phyloP scores from a whole-genome alignment of 2,797 vertebrate species.

The Valencia hispanica region DNA sequence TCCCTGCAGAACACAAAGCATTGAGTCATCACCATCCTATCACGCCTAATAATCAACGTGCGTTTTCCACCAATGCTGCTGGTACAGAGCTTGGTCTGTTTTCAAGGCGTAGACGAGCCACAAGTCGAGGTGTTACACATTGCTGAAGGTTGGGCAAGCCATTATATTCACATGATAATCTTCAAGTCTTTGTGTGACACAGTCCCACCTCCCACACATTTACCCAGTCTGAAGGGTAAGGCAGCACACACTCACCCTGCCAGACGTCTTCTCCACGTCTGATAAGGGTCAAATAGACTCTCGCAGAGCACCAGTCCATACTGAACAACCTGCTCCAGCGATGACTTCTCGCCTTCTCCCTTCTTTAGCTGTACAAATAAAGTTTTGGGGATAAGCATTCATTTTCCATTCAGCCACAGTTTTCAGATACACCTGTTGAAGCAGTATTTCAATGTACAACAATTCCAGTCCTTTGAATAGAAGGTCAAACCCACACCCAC shows the following conservation, averaged over 20 bases:
- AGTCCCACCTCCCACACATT: slow-evolving; percentile 59
- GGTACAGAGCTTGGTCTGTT: slow-evolving; percentile 26
- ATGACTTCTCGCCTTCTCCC: slow-evolving; percentile 55
- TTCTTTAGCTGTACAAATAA: slow-evolving; percentile 82
- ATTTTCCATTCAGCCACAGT: slow-evolving; percentile 9
- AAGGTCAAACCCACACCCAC: slow-evolving; percentile 38
- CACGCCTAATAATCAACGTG: slow-evolving; percentile 19
- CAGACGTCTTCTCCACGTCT: slow-evolving; percentile 91
- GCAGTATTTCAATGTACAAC: slow-evolving; percentile 13
- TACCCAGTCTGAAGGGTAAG: slow-evolving; percentile 16
- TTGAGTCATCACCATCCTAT: slow-evolving; percentile 40
- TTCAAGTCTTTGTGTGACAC: slow-evolving; percentile 35
- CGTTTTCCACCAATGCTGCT: slow-evolving; percentile 6
- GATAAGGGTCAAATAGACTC: slow-evolving; percentile 95
- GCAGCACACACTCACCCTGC: slow-evolving; percentile 84
- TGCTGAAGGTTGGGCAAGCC: slow-evolving; percentile 50
- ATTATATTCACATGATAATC: slow-evolving; percentile 16
- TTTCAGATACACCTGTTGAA: slow-evolving; percentile 15
- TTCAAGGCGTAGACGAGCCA: slow-evolving; percentile 26
- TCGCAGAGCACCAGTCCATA: slow-evolving; percentile 91
- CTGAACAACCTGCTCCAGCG: slow-evolving; percentile 82
- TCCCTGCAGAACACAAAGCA: slow-evolving; percentile 82
- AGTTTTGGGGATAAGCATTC: background rate
- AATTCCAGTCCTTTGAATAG: slow-evolving; percentile 40
- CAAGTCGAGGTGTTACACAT: slow-evolving; percentile 35